phyloP scores from a whole-genome alignment of 2,797 vertebrate species.

The Sebastes jordani region DNA sequence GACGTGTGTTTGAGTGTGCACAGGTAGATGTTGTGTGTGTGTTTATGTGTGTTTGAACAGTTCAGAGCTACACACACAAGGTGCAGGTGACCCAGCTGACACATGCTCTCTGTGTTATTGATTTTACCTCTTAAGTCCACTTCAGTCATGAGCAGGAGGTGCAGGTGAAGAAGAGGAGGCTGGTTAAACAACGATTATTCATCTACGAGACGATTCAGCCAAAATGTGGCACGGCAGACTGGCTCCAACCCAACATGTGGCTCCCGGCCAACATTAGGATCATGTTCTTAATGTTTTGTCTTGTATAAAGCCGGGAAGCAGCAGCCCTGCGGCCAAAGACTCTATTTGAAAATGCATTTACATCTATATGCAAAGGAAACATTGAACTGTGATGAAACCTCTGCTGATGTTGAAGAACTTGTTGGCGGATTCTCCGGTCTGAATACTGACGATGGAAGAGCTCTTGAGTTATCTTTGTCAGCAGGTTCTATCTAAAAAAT shows the following conservation, averaged over 20 bases:
- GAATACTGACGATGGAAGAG: not conserved
- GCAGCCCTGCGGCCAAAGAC: not conserved
- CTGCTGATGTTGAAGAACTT: not conserved
- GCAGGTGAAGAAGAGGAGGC: constrained; percentile 18
- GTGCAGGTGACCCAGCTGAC: constrained; percentile 13
- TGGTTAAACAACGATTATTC: constrained; percentile 23
- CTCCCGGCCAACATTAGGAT: not conserved
- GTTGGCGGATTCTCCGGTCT: not conserved
- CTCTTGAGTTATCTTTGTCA: not conserved
- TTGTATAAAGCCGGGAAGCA: not conserved
- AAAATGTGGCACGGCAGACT: not conserved
- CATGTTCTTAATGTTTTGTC: constrained; percentile 22
- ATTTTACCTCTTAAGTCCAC: constrained; percentile 24
- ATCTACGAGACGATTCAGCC: not conserved
- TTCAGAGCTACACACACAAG: not conserved
- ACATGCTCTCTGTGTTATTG: constrained; percentile 8
- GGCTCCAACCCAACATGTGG: not conserved
- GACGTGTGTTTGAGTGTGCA: constrained; percentile 15
- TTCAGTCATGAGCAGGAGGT: constrained; percentile 1
- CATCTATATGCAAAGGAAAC: not conserved
- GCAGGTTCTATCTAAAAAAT: not conserved
- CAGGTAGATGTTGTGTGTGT: too few relatives aligned
- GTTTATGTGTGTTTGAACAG: not conserved
- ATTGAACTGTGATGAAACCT: not conserved
- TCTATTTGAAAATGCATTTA: not conserved